Percentiles rank a stretch among this genome's conserved stretches.
These are phyloP conservation scores for Coracias cyanogaster DNA, from an alignment of 2,797 vertebrate genomes.

Conservation along the genomic window DNA sequence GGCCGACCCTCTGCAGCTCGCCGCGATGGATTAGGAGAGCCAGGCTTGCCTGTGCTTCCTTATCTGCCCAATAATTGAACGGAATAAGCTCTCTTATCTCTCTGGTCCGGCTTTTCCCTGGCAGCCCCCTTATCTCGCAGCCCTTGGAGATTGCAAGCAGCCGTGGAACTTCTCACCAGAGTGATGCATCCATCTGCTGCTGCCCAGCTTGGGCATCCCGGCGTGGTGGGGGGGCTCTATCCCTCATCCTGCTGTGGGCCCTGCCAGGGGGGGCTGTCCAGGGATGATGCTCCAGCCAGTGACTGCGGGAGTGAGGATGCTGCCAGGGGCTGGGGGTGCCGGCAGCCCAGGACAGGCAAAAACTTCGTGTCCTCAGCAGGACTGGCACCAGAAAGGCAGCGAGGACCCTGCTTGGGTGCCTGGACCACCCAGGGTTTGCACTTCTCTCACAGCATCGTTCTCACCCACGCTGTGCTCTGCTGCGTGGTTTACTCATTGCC, in stretches of 20 bases:
- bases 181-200: neutral
- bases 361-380: accelerated
- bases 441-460: neutral
- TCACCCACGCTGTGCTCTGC: accelerated
- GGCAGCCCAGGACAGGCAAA: neutral
- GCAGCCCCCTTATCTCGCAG: neutral
- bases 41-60: neutral
- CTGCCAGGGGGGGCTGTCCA: neutral
- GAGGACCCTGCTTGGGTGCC: no score
- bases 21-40: conserved; percentile 6
- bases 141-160: neutral
- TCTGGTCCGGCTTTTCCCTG: neutral
- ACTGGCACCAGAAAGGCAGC: accelerated
- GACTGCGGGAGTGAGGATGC: neutral
- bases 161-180: neutral
- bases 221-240: neutral
- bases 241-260: neutral
- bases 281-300: neutral
- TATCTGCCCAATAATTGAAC: conserved; percentile 41
- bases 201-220: accelerated
- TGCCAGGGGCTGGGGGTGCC: neutral
- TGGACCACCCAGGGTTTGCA: accelerated
- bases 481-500: neutral
- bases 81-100: conserved; percentile 63
- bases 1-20: neutral